phyloP scores from a whole-genome alignment of 2,797 vertebrate genomes.

The Smutsia temminckii region DNA sequence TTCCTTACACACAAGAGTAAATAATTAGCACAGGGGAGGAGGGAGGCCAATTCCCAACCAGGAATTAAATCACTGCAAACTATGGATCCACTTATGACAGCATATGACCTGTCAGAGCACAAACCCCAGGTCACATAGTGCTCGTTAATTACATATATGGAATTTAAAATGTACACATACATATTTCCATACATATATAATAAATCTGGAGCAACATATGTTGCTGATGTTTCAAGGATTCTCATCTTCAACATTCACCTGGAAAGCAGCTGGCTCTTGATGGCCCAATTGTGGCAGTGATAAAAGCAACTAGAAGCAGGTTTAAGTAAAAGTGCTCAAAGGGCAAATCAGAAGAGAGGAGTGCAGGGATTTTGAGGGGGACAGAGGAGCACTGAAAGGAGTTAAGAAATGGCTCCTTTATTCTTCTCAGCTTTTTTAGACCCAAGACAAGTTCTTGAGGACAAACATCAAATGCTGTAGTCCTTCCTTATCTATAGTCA shows the following conservation, averaged over 20 bases:
- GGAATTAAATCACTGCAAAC: slow-evolving; percentile 52
- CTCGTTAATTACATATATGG: slow-evolving; percentile 22
- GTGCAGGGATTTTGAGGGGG: neutral
- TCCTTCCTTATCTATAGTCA: slow-evolving; percentile 80
- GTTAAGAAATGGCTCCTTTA: slow-evolving; percentile 74
- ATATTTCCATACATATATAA: slow-evolving; percentile 53
- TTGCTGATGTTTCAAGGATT: slow-evolving; percentile 39
- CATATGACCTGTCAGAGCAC: slow-evolving; percentile 51
- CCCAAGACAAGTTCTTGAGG: slow-evolving; percentile 73
- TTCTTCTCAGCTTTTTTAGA: slow-evolving; percentile 80
- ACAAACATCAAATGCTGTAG: slow-evolving; percentile 60
- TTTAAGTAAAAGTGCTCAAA: slow-evolving; percentile 76
- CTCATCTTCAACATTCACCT: slow-evolving; percentile 52
- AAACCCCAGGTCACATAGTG: slow-evolving; percentile 70
- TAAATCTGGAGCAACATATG: neutral
- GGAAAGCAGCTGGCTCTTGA: slow-evolving; percentile 71
- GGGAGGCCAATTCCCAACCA: slow-evolving; percentile 57
- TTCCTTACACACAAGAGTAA: slow-evolving; percentile 53
- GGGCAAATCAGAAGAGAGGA: slow-evolving; percentile 65
- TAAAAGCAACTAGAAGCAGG: slow-evolving; percentile 77
- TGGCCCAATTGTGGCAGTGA: slow-evolving; percentile 72
- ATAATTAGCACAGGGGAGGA: slow-evolving; percentile 36
- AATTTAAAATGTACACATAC: slow-evolving; percentile 65
- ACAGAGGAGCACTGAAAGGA: slow-evolving; percentile 53
- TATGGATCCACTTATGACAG: neutral